Base-by-base conservation (phyloP, 2,113 vertebrate genomes). In the Rhinolophus ferrumequinum region DNA sequence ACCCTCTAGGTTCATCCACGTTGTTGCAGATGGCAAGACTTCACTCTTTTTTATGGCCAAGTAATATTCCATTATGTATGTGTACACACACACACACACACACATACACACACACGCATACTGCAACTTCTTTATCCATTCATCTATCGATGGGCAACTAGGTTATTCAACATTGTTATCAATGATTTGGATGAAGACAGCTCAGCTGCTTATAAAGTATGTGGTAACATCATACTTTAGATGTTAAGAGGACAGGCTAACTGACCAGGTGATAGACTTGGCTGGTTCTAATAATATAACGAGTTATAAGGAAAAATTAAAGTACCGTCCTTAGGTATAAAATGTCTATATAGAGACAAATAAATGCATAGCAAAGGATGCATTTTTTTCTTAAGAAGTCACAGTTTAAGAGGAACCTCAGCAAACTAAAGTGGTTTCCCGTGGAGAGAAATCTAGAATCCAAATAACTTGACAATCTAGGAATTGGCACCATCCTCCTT, bases 341-440 rank as follows among this genome's bases (percentile, higher is more conserved):
- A 91, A 41, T 22, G 56, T 10, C 21, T 19, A 4, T 2, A 24
- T 33, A 21, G 6, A 62, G 54, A 41, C 67, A 77, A 12, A 26
- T 66, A 76, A 82, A 72, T 33, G 18, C 41, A 64, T 19, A 90
- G 30, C 16, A 92, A 79, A 87, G 26, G 24, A 33, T 28, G 1
- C 11, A 83, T 10, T 5, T 33, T 50, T 84, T 50, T 50, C 47
- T 50, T 21, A 54, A 76, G 24, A 88, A 66, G 30, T 67, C 50
- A 44, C 30, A 91, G 6, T 79, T 67, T 86, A 84, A 66, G 44
- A 80, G 18, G 15, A 70, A 73, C 14, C 3, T 75, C 64, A 56
- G n/a, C 28, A 95, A 92, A 82, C 41, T 52, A 41, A 81, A 81
- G 5, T 50, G 21, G 18, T 62, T 97, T 94, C 66, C 84, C 58